Base-by-base conservation (phyloP, 2,888 invertebrate species). In the Drosophila borborema region DNA sequence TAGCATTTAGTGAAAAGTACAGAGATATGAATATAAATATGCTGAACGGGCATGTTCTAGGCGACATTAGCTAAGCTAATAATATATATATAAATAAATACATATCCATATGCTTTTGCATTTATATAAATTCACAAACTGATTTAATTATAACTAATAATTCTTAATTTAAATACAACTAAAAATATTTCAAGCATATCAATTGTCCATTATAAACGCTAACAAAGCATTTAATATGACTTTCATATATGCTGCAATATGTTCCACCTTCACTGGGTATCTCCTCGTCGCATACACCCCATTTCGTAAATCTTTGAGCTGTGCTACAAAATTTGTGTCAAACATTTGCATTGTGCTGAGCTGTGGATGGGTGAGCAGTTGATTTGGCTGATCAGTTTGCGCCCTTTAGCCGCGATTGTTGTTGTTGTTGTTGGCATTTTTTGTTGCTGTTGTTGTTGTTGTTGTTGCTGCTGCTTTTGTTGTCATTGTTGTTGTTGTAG, bases 281-380 rank as follows among this genome's bases (percentile, higher is more conserved):
- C 18, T 41, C 0, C 7, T 0, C 34, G 49, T 51, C 59, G 18
- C 1, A 5, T 10, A 18, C 1, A 5, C 46, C 28, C 14, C 18
- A 28, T 36, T 41, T 6, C 18, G 38, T 38, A n/a, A 31, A 6
- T 12, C 49, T 34, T 51, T 7, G 12, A 12, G 31, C 38, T 5
- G 28, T 14, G n/a, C 36, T 28, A 12, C 8, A 40, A 40, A 38
- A 34, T 34, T 43, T 12, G 18, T 31, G 31, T 14, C n/a, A 73
- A 72, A 70, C 73, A 73, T 83, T 80, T 77, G 74, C 78, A 81
- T 84, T 55, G 45, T 20, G 45, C 16, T 28, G 46, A 56, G 53
- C 36, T 61, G 53, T 34, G 53, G 56, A 45, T 64, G 63, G 72
- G 68, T 48, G 63, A 56, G 60, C 45, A 43, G 71, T 64, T 65